Base-by-base conservation (phyloP, 2,888 invertebrate species). In the Molorchus minor region DNA sequence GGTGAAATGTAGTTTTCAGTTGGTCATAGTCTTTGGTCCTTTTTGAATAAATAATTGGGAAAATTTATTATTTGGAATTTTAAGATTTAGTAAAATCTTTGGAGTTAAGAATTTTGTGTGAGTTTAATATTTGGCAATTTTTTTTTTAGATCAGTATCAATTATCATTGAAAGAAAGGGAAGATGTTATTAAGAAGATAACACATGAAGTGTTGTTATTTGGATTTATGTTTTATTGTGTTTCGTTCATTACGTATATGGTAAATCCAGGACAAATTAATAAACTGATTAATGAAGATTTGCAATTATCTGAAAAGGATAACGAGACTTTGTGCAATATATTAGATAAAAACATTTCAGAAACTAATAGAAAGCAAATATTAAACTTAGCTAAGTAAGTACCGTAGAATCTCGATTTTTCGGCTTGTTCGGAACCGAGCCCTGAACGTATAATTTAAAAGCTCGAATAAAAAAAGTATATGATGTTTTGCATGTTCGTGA, bases 141-240 rank as follows among this genome's bases (percentile, higher is more conserved):
- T 3, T 33, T 59, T 74, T 72, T 59, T 61, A 76, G 77, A 76
- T 67, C 63, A 72, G 19, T 68, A 58, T 30, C 68, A 77, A 62
- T 67, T 77, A 41, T 43, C 64, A 35, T 3, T 70, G 2, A 52
- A 70, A 10, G 73, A 77, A 65, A 69, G 77, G 46, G 30, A 54
- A 16, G 43, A 68, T 8, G 56, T 77, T 38, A 56, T 76, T 19
- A 54, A 69, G 41, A 64, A 69, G 20, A 63, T 76, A 16, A 46
- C 66, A 13, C 52, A 68, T 30, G 72, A 77, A 65, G 68, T 71
- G 2, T 16, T 51, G 7, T 55, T 62, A 2, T 77, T 77, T 44
- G 77, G 78, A 29, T 82, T 82, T 70, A 73, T 78, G 7, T 63
- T 75, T 41, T 77, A 79, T 68, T 73, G n/a, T n/a, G 56, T 74